A percentile compares a stretch with the other conserved stretches of the same genome.
These are phyloP conservation scores for Pelusios castaneus DNA, from an alignment of 2,113 vertebrate genomes.

Conservation along the genomic window DNA sequence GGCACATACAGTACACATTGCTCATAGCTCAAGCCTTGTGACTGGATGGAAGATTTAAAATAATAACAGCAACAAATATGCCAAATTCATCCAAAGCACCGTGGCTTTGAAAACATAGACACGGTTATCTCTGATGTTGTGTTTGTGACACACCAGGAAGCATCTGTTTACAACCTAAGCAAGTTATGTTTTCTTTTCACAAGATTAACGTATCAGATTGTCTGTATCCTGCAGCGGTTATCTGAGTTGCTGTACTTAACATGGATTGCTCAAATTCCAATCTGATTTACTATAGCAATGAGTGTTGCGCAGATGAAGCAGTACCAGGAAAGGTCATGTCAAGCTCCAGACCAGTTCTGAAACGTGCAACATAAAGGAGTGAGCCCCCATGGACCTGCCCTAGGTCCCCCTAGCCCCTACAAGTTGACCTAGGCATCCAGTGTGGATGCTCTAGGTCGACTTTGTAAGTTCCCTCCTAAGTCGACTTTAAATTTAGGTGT, in stretches of 20 bases:
- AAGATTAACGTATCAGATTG: neutral
- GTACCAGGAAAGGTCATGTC: neutral
- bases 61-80: neutral
- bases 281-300: neutral
- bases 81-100: neutral
- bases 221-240: neutral
- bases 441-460: too few species aligned
- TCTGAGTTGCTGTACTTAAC: constrained; percentile 5
- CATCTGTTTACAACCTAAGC: constrained; percentile 2
- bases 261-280: constrained; percentile 43
- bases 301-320: constrained; percentile 30
- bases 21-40: neutral
- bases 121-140: neutral
- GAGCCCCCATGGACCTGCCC: too few species aligned
- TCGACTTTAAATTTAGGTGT: too few species aligned
- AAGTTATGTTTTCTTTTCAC: constrained; percentile 21
- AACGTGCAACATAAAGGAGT: accelerated
- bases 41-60: accelerated
- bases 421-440: too few species aligned
- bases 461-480: too few species aligned
- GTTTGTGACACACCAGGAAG: neutral
- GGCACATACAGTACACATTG: neutral
- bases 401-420: too few species aligned
- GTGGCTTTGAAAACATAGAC: neutral
- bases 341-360: neutral